phyloP scores from a whole-genome alignment of 1,140 invertebrate species.

The Calephelis nemesis region DNA sequence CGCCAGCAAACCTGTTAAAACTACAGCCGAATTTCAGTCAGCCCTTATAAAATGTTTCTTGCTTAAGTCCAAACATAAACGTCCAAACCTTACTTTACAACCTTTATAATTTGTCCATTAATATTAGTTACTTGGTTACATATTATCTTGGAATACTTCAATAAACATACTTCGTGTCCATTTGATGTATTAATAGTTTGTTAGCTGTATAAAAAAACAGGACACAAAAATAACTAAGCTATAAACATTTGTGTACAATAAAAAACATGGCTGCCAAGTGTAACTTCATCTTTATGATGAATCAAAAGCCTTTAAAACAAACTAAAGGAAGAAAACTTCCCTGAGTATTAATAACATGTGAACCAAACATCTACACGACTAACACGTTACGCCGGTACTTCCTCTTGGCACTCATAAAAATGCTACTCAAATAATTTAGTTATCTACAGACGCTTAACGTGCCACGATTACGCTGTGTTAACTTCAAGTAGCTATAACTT shows the following conservation, averaged over 20 bases:
- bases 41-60: too few relatives aligned
- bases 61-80: too few relatives aligned
- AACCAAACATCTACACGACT: neutral
- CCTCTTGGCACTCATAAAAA: conserved; percentile 10
- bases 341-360: conserved; percentile 7
- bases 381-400: neutral
- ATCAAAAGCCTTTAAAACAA: neutral
- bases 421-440: conserved; percentile 10
- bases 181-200: too few relatives aligned
- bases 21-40: too few relatives aligned
- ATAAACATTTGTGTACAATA: neutral
- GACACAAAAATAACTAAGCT: conserved; percentile 1
- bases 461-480: conserved; percentile 12
- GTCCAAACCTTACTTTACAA: too few relatives aligned
- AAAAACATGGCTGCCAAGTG: conserved; percentile 6
- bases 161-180: too few relatives aligned
- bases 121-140: too few relatives aligned
- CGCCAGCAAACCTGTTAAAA: too few relatives aligned
- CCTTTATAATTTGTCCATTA: too few relatives aligned
- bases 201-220: too few relatives aligned
- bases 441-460: neutral
- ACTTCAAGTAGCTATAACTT: conserved; percentile 7
- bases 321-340: conserved; percentile 4
- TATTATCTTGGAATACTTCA: too few relatives aligned
- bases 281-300: neutral